phyloP scores from a whole-genome alignment of 2,888 invertebrate genomes.

The Spicauda simplicius region DNA sequence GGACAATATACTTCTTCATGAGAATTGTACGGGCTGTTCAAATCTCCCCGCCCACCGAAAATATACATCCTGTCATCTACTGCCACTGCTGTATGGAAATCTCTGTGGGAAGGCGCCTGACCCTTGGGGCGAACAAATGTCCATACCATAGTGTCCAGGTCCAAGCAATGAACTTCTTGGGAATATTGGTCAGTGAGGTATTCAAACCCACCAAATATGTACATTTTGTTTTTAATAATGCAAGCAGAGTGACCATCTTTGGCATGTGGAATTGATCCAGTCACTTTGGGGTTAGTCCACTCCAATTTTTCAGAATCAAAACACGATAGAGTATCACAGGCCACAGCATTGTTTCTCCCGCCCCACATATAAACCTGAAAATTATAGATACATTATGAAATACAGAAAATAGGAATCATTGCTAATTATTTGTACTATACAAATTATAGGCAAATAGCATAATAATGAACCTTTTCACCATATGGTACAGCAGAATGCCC shows the following conservation, averaged over 20 bases:
- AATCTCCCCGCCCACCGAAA: constrained; percentile 94
- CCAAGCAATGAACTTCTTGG: constrained; percentile 90
- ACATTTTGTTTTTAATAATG: constrained; percentile 91
- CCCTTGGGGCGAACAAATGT: constrained; percentile 86
- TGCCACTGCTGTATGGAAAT: constrained; percentile 95
- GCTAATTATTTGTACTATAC: too few species aligned
- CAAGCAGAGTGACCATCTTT: constrained; percentile 97
- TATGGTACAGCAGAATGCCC: constrained; percentile 96
- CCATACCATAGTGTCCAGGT: constrained; percentile 91
- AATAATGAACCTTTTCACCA: constrained; percentile 81
- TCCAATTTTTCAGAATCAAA: constrained; percentile 90
- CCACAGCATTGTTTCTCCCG: constrained; percentile 93
- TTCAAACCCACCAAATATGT: constrained; percentile 96
- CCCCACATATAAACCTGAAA: constrained; percentile 93
- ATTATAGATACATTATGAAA: not conserved
- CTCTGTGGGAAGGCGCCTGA: constrained; percentile 89
- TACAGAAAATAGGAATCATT: not conserved
- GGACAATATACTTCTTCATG: constrained; percentile 91
- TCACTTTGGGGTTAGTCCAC: constrained; percentile 88
- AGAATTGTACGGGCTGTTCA: constrained; percentile 77
- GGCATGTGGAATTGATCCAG: constrained; percentile 90
- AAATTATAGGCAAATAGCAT: not conserved
- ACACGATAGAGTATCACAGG: constrained; percentile 92
- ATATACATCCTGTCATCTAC: constrained; percentile 93
- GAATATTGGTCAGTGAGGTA: constrained; percentile 92